phyloP scores from a whole-genome alignment of 1,140 invertebrate genomes.

The Lamellibrachia luymesi region DNA sequence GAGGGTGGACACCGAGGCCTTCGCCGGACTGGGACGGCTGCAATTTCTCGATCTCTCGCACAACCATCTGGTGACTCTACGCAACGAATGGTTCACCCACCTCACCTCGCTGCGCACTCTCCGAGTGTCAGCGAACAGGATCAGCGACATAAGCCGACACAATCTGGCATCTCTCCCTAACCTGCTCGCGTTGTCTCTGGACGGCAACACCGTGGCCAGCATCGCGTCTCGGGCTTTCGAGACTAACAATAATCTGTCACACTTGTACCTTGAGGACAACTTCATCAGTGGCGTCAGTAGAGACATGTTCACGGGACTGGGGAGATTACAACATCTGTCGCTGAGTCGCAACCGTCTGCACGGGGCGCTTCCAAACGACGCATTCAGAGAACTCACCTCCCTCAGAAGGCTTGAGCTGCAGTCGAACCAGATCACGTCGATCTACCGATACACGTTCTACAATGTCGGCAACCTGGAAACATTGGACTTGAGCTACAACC shows the following conservation, averaged over 20 bases:
- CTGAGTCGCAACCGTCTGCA: slow-evolving; percentile 15
- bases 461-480: background rate
- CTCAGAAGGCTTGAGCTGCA: background rate
- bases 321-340: slow-evolving; percentile 13
- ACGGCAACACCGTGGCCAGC: background rate
- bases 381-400: background rate
- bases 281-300: slow-evolving; percentile 20
- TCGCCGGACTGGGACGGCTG: background rate
- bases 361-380: background rate
- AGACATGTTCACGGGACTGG: slow-evolving; percentile 19
- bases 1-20: background rate
- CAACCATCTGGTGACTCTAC: slow-evolving; percentile 3
- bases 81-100: background rate
- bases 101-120: background rate
- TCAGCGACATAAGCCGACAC: background rate
- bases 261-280: slow-evolving; percentile 30
- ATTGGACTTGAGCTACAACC: slow-evolving; percentile 13
- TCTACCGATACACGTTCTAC: slow-evolving; percentile 5
- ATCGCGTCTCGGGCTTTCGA: background rate
- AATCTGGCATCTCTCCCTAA: background rate
- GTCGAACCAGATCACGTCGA: slow-evolving; percentile 6
- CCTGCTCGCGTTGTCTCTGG: background rate
- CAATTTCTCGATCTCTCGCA: slow-evolving; percentile 13
- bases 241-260: background rate
- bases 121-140: background rate